Conservation (phyloP, 2,888 invertebrate species). For the Melinaea marsaeus region DNA sequence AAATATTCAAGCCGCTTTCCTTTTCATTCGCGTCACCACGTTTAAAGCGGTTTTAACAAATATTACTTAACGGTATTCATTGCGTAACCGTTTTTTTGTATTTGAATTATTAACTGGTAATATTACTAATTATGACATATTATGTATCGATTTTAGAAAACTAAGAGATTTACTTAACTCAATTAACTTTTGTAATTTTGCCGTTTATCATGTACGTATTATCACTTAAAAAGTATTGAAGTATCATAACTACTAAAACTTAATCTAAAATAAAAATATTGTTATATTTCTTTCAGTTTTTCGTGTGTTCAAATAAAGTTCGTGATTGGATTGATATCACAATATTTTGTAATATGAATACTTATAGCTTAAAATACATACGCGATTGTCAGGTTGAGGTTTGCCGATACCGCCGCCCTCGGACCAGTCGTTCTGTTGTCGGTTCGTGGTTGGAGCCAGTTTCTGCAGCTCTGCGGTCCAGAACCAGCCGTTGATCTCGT, state of each 20-base stretch:
- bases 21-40: conserved; percentile 67
- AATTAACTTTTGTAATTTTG: too few relatives aligned
- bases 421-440: conserved; percentile 93
- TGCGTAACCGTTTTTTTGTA: conserved; percentile 43
- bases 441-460: conserved; percentile 88
- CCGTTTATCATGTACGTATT: too few relatives aligned
- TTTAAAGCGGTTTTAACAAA: conserved; percentile 52
- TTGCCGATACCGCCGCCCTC: conserved; percentile 90
- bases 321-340: too few relatives aligned
- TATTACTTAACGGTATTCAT: conserved; percentile 66
- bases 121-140: conserved; percentile 1
- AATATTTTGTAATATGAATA: too few relatives aligned
- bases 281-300: too few relatives aligned
- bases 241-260: too few relatives aligned
- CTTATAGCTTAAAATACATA: conserved; percentile 37
- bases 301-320: too few relatives aligned
- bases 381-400: conserved; percentile 92
- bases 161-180: too few relatives aligned
- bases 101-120: conserved; percentile 53
- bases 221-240: too few relatives aligned
- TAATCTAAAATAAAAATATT: too few relatives aligned
- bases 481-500: conserved; percentile 92
- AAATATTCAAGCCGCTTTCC: conserved; percentile 72
- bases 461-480: conserved; percentile 93
- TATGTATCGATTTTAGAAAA: neutral